Conservation (phyloP, 2,113 vertebrate species). For the Athene noctua region DNA sequence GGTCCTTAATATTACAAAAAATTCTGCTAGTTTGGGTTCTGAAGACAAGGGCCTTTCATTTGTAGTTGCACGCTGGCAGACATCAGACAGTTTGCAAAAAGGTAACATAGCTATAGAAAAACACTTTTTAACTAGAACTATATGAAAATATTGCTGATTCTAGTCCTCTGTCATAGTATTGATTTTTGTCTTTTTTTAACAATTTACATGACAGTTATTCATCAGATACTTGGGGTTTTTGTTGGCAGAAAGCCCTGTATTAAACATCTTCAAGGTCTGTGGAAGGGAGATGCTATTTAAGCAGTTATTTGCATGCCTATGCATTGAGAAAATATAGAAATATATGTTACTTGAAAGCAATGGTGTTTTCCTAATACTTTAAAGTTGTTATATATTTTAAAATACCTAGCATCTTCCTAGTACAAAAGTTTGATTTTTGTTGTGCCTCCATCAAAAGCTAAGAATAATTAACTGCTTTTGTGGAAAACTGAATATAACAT, state of each 20-base stretch:
- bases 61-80: neutral
- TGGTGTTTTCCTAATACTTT: neutral
- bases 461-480: neutral
- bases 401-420: neutral
- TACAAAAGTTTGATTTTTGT: neutral
- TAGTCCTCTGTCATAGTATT: neutral
- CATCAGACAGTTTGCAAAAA: neutral
- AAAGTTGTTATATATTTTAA: neutral
- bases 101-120: neutral
- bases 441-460: neutral
- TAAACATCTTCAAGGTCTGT: neutral
- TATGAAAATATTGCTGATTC: neutral
- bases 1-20: slow-evolving; percentile 11
- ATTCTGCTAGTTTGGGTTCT: neutral
- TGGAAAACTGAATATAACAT: neutral
- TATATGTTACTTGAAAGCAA: neutral
- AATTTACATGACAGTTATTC: neutral
- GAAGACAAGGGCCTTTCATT: neutral
- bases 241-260: neutral
- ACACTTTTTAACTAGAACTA: neutral
- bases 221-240: accelerated
- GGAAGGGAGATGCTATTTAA: neutral
- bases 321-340: neutral
- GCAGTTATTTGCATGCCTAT: neutral
- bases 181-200: neutral